Conservation (phyloP, 2,797 vertebrate genomes). For the Nasua narica region DNA sequence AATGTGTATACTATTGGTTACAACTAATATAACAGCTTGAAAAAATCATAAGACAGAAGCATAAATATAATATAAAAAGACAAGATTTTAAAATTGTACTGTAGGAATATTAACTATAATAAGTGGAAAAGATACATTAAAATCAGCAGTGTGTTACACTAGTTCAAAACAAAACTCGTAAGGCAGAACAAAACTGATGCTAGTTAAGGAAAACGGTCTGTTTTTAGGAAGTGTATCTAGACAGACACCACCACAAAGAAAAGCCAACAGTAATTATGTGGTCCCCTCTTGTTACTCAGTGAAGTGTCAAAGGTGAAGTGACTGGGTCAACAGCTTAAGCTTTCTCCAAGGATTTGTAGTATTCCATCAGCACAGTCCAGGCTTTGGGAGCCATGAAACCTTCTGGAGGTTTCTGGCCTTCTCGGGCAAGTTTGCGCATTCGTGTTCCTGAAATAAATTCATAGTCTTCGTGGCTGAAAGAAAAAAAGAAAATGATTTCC, state of each 20-base stretch:
- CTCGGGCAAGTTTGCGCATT: slow-evolving; percentile 96
- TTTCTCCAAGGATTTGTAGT: slow-evolving; percentile 96
- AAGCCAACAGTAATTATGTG: slow-evolving; percentile 80
- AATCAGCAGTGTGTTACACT: slow-evolving; percentile 81
- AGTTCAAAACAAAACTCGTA: slow-evolving; percentile 80
- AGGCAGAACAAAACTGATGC: slow-evolving; percentile 81
- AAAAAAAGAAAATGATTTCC: background rate
- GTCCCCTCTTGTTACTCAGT: slow-evolving; percentile 84
- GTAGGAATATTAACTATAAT: slow-evolving; percentile 79
- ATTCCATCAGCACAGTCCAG: slow-evolving; percentile 95
- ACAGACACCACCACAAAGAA: slow-evolving; percentile 80
- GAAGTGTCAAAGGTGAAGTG: slow-evolving; percentile 76
- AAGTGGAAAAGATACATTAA: slow-evolving; percentile 81
- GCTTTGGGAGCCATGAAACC: slow-evolving; percentile 98
- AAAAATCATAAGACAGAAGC: slow-evolving; percentile 73
- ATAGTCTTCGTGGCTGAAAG: slow-evolving; percentile 93
- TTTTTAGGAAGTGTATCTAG: slow-evolving; percentile 73
- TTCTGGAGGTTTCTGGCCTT: slow-evolving; percentile 94
- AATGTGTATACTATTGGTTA: slow-evolving; percentile 40
- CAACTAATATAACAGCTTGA: slow-evolving; percentile 68
- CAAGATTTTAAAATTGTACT: slow-evolving; percentile 79
- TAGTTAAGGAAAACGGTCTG: slow-evolving; percentile 79
- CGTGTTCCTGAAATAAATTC: slow-evolving; percentile 99
- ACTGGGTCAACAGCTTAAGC: slow-evolving; percentile 82
- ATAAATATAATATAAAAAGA: slow-evolving; percentile 79